Percentiles rank a stretch among this genome's conserved stretches.
Evolutionary conservation across 2,797 vertebrate genomes (phyloP).

Genomic region (Kryptolebias ocellatus): DNA sequence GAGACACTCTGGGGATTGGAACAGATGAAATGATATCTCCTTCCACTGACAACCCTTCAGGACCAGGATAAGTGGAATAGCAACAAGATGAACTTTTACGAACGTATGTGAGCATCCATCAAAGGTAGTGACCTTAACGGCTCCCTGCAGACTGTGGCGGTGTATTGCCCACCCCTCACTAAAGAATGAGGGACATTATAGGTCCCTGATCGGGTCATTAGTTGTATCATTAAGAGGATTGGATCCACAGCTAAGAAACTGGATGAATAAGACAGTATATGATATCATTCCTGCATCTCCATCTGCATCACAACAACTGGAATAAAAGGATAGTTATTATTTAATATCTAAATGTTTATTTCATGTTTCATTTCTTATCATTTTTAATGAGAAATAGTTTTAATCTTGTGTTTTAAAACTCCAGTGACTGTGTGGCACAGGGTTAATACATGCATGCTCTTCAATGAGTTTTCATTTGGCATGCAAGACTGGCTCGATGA

Average conservation of each 20-base stretch:
- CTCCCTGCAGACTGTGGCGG: slow-evolving; percentile 27
- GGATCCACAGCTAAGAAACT: not conserved
- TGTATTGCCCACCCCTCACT: slow-evolving; percentile 16
- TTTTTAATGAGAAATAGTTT: not conserved
- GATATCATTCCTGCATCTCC: not conserved
- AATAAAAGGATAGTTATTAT: not conserved
- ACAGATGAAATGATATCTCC: slow-evolving; percentile 47
- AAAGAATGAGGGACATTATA: slow-evolving; percentile 9
- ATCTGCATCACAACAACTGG: not conserved
- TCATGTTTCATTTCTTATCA: not conserved
- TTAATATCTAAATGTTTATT: not conserved
- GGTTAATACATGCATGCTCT: not conserved
- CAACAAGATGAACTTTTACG: slow-evolving; percentile 53
- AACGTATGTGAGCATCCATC: slow-evolving; percentile 51
- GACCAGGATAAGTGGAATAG: slow-evolving; percentile 44
- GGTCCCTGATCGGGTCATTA: slow-evolving; percentile 12
- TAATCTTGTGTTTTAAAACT: not conserved
- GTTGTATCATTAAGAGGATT: not conserved
- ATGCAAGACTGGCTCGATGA: not conserved
- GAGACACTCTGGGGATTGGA: slow-evolving; percentile 35
- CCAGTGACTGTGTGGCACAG: not conserved
- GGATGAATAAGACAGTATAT: not conserved
- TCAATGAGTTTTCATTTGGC: not conserved
- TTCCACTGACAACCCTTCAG: slow-evolving; percentile 41
- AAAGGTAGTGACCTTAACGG: slow-evolving; percentile 47